A percentile compares a stretch with the other conserved stretches of the same genome.
phyloP scores from a whole-genome alignment of 1,140 invertebrate species.

The Idris sp. region DNA sequence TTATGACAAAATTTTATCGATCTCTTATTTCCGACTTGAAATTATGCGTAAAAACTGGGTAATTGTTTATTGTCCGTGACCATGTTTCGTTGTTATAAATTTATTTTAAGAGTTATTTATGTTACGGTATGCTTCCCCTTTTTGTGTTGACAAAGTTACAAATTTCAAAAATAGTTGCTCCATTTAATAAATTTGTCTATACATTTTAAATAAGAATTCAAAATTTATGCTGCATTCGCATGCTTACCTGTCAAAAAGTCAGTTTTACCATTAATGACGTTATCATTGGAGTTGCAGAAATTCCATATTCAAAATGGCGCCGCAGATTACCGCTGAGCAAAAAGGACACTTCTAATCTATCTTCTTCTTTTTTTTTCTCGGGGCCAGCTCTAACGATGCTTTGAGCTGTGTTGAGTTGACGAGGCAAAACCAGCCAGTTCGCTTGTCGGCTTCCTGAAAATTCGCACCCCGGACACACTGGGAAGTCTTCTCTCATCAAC shows the following conservation, averaged over 20 bases:
- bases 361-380: conserved; percentile 6
- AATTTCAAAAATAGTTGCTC: no score
- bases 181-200: no score
- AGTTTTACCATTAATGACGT: no score
- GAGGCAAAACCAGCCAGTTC: conserved; percentile 38
- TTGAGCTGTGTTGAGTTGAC: conserved; percentile 42
- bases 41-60: conserved; percentile 16
- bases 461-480: conserved; percentile 34
- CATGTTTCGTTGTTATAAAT: conserved; percentile 13
- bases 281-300: background rate
- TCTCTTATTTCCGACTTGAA: conserved; percentile 25
- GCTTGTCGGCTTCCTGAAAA: conserved; percentile 48
- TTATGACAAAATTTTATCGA: conserved; percentile 27
- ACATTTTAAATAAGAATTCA: no score
- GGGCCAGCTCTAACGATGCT: conserved; percentile 49
- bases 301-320: conserved; percentile 40
- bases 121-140: no score
- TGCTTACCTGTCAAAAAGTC: no score
- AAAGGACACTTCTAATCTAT: conserved; percentile 19
- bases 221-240: no score
- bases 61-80: conserved; percentile 31
- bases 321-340: conserved; percentile 33
- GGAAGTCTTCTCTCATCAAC: conserved; percentile 50
- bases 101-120: background rate
- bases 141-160: no score